phyloP scores from a whole-genome alignment of 1,140 invertebrate species.

The Myzus persicae region DNA sequence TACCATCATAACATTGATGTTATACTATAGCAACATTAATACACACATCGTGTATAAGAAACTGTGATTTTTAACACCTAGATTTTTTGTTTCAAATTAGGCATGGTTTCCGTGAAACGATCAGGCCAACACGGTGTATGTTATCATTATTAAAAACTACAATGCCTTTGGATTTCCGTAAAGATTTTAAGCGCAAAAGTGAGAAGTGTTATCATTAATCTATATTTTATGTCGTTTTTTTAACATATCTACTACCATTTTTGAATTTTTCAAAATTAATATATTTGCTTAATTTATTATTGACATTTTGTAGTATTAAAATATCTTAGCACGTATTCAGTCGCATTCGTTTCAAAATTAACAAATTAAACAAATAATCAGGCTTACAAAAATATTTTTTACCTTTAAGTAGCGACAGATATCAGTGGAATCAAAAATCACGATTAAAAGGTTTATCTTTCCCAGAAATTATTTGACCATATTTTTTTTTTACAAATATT shows the following conservation, averaged over 20 bases:
- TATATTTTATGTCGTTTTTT: not conserved
- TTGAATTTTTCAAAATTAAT: slow-evolving; percentile 31
- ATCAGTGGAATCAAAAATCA: not conserved
- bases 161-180: slow-evolving; percentile 53
- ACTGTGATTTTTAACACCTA: slow-evolving; percentile 32
- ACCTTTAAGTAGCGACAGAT: not conserved
- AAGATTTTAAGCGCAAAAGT: slow-evolving; percentile 48
- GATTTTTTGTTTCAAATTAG: slow-evolving; percentile 41
- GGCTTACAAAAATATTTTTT: slow-evolving; percentile 4
- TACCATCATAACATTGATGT: not conserved
- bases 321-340: slow-evolving; percentile 32
- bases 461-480: not conserved
- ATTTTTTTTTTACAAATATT: not conserved
- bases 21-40: not conserved
- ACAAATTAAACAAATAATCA: slow-evolving; percentile 8
- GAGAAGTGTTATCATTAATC: slow-evolving; percentile 27
- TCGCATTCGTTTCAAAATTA: not conserved
- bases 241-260: not conserved
- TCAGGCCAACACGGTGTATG: slow-evolving; percentile 39
- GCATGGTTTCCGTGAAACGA: slow-evolving; percentile 49
- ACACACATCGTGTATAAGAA: not conserved
- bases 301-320: slow-evolving; percentile 32
- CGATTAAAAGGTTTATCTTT: not conserved
- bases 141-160: slow-evolving; percentile 48
- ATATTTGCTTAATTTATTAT: slow-evolving; percentile 17